These are phyloP conservation scores for Lepidonotus clava DNA, from an alignment of 2,888 invertebrate genomes.

Conservation along the genomic window DNA sequence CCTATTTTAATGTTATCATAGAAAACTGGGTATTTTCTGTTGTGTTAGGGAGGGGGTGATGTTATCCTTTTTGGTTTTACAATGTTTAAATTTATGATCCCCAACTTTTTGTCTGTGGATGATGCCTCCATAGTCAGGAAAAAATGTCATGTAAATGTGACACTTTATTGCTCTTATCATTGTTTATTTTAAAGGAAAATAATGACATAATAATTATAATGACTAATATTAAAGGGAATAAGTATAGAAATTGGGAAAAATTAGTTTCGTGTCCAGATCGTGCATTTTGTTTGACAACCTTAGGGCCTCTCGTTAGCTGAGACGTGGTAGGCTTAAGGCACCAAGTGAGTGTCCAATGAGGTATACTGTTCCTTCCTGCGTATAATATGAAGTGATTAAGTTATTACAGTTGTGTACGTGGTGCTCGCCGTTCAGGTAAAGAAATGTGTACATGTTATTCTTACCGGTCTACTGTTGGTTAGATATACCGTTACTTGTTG, in stretches of 20 bases:
- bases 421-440: constrained; percentile 2
- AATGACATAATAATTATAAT: not conserved
- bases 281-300: not conserved
- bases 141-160: not conserved
- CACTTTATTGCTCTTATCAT: not conserved
- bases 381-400: constrained; percentile 16
- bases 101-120: not conserved
- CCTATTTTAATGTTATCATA: not conserved
- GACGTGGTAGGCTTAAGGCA: not conserved
- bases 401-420: constrained; percentile 8
- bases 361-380: not conserved
- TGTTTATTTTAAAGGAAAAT: not conserved
- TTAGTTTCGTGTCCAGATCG: not conserved
- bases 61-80: not conserved
- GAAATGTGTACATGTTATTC: not conserved
- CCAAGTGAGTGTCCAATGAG: not conserved
- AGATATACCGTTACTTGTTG: too few relatives aligned
- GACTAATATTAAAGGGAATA: not conserved
- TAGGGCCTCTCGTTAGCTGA: constrained; percentile 16
- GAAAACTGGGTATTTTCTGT: not conserved
- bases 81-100: not conserved
- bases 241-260: not conserved
- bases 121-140: not conserved
- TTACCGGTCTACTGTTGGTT: constrained; percentile 24
- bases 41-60: not conserved